Evolutionary conservation across 2,113 vertebrate species (phyloP), one percentile per base, ranked within the genome.

Genomic region (Stercorarius parasiticus): DNA sequence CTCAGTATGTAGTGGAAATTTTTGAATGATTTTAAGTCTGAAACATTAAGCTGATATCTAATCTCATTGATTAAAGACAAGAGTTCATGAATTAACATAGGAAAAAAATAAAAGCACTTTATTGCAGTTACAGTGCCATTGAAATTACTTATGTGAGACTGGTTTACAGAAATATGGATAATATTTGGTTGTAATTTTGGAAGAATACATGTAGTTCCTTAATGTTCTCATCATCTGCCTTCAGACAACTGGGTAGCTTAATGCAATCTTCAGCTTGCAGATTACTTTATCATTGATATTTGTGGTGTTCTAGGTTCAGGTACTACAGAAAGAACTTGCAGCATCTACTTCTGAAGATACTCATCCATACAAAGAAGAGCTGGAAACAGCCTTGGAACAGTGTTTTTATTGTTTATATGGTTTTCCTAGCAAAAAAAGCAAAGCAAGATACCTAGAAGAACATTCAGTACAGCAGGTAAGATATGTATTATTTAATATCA

Each of bases 391-490:
- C 23, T 91, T 99, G 94, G 99, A 99, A 88, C 99, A 99, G 96
- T 99, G 99, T 74, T 99, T 99, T 96, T 99, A 99, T 96, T 99
- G 99, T 86, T 97, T 99, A 0, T 99, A 99, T 56, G 98, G 98
- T 38, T 99, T 99, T 88, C 99, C 99, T 65, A 99, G 99, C 97
- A 99, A 99, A 97, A 99, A 99, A 97, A 99, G 99, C 98, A 99
- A 99, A 97, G 98, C 99, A 43, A 98, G 99, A 32, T 99, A 99
- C 94, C 97, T 99, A 59, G 99, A 99, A 95, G 99, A 99, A 50
- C 99, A 99, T 96, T 99, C 99, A 1, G 98, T 98, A 43, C 99
- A 98, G 94, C 99, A 99, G 99, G 99, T 99, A 55, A 96, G 91
- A 65, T 22, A 6, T 4, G 3, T 88, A 14, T 66, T 32, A 4